phyloP scores from a whole-genome alignment of 2,113 vertebrate species.

The Poicephalus meyeri region DNA sequence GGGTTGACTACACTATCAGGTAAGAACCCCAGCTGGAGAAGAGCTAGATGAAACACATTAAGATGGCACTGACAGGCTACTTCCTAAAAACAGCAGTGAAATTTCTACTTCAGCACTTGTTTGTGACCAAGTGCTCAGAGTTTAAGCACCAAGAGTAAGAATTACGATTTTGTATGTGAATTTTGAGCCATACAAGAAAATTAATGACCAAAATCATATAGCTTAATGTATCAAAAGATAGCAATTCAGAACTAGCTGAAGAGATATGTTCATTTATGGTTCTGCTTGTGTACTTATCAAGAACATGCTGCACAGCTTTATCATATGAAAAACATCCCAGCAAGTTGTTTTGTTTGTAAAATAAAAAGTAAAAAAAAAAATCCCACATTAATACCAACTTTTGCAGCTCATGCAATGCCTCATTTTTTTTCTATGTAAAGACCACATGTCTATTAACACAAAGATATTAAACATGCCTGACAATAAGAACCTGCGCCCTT shows the following conservation, averaged over 20 bases:
- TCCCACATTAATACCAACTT: slow-evolving; percentile 61
- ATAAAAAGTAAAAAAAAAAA: not conserved
- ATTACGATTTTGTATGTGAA: no score
- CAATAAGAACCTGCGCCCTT: not conserved
- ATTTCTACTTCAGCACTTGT: not conserved
- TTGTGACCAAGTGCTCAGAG: not conserved
- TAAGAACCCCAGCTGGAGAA: not conserved
- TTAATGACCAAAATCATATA: no score
- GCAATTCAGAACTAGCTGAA: no score
- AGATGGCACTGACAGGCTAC: not conserved
- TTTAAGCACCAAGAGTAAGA: not conserved
- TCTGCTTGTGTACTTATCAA: no score
- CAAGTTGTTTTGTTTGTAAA: slow-evolving; percentile 52
- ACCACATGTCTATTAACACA: not conserved
- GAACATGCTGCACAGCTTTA: no score
- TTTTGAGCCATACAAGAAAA: no score
- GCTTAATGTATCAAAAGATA: no score
- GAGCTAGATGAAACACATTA: not conserved
- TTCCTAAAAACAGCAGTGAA: not conserved
- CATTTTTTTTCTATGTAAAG: not conserved
- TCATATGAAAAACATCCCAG: no score
- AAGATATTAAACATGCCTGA: slow-evolving; percentile 59
- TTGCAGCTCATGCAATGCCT: slow-evolving; percentile 62
- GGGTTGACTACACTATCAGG: not conserved
- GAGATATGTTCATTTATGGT: no score